Evolutionary conservation across 2,888 invertebrate genomes (phyloP), one percentile per base, ranked within the genome.

Genomic region (Cartodere bifasciata): DNA sequence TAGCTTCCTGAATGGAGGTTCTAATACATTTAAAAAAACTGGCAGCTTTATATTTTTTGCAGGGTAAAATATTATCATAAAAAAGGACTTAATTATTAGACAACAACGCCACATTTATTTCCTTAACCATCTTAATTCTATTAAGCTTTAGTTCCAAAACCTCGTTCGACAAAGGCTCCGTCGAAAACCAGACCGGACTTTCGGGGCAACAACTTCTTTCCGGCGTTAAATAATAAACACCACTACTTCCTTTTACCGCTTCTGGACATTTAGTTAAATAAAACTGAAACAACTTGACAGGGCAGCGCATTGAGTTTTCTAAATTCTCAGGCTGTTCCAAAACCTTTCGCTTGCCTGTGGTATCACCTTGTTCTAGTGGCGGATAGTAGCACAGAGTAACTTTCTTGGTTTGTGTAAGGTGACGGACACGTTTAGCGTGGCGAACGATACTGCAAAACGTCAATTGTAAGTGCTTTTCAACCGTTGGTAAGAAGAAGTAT

Each of bases 21-120:
- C n/a, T n/a, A n/a, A n/a, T n/a, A n/a, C n/a, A n/a, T n/a, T n/a
- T n/a, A n/a, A n/a, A n/a, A n/a, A n/a, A n/a, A n/a, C n/a, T n/a
- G n/a, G n/a, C n/a, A n/a, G n/a, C n/a, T n/a, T n/a, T n/a, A n/a
- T n/a, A n/a, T n/a, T n/a, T n/a, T n/a, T n/a, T n/a, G n/a, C n/a
- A n/a, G n/a, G n/a, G n/a, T n/a, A n/a, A n/a, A n/a, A n/a, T n/a
- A n/a, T n/a, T n/a, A n/a, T n/a, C n/a, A n/a, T n/a, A n/a, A n/a
- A n/a, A n/a, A n/a, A n/a, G n/a, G n/a, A n/a, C n/a, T n/a, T n/a
- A n/a, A n/a, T n/a, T n/a, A n/a, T n/a, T 20, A 20, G 20, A 7
- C 20, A 20, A 20, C 20, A 20, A 9, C 7, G 20, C 20, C 20
- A 20, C 20, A 20, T 20, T 20, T 20, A 20, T 20, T 20, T 20